Evolutionary conservation across 1,140 invertebrate genomes (phyloP).

Genomic region (Archegozetes longisetosus): DNA sequence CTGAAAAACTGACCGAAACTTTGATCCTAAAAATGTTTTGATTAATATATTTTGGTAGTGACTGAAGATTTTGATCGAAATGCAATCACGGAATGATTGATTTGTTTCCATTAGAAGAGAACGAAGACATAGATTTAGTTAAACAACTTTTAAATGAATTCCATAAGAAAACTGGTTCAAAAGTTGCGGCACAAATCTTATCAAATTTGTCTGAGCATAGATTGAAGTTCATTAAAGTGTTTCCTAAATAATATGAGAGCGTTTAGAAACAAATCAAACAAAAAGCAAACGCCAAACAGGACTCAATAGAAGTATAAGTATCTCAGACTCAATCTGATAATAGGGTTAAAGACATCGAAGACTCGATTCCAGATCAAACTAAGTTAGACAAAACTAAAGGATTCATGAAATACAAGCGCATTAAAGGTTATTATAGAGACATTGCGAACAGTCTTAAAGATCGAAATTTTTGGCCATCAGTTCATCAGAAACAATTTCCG

Average conservation of each 20-base stretch:
- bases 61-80: constrained; percentile 37
- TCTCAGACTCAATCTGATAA: constrained; percentile 23
- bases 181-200: constrained; percentile 60
- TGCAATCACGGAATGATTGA: constrained; percentile 86
- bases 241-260: constrained; percentile 90
- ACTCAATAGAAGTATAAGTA: constrained; percentile 27
- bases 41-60: constrained; percentile 12
- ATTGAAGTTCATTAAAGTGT: constrained; percentile 85
- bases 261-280: constrained; percentile 56
- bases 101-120: constrained; percentile 53
- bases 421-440: constrained; percentile 64
- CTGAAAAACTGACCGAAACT: background rate
- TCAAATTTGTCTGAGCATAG: constrained; percentile 38
- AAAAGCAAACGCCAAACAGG: constrained; percentile 20
- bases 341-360: constrained; percentile 70
- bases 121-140: constrained; percentile 64
- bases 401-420: constrained; percentile 88
- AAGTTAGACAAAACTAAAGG: constrained; percentile 58
- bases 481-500: constrained; percentile 70
- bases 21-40: background rate
- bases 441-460: constrained; percentile 69
- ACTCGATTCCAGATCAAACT: constrained; percentile 50
- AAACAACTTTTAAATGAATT: constrained; percentile 70
- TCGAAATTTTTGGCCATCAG: constrained; percentile 78
- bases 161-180: constrained; percentile 69